A percentile compares a stretch with the other conserved stretches of the same genome.
These are phyloP conservation scores for Eonycteris spelaea DNA, from an alignment of 2,113 vertebrate species.

Conservation along the genomic window DNA sequence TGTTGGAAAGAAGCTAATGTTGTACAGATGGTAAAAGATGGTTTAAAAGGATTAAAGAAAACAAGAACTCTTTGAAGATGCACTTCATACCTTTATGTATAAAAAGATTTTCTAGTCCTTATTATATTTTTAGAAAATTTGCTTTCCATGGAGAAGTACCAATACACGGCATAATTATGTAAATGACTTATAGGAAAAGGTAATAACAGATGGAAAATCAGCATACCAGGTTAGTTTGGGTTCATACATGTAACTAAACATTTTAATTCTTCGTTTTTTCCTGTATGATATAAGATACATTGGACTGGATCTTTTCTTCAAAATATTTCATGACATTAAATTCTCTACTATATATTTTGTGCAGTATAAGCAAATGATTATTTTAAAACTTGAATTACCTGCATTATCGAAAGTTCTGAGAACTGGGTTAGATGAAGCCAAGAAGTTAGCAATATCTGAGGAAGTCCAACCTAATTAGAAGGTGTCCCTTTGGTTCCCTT, in stretches of 20 bases:
- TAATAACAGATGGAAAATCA: neutral
- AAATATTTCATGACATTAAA: neutral
- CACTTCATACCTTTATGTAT: neutral
- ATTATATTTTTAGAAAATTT: neutral
- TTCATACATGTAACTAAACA: neutral
- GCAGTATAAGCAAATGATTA: neutral
- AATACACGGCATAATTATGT: neutral
- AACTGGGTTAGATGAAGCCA: neutral
- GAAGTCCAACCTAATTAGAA: neutral
- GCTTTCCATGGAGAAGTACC: neutral
- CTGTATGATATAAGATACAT: neutral
- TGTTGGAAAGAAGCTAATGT: neutral
- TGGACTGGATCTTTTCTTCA: neutral
- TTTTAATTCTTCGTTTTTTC: neutral
- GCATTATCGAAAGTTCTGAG: neutral
- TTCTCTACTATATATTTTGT: neutral
- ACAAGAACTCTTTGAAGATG: neutral
- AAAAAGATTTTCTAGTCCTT: neutral
- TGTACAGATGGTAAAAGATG: neutral
- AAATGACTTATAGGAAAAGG: neutral
- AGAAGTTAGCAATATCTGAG: neutral
- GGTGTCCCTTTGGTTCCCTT: neutral
- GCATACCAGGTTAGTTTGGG: neutral
- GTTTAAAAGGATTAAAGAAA: conserved; percentile 32
- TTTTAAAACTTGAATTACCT: neutral